Base-by-base conservation (phyloP, 2,797 vertebrate genomes). In the Eurystomus glaucurus region DNA sequence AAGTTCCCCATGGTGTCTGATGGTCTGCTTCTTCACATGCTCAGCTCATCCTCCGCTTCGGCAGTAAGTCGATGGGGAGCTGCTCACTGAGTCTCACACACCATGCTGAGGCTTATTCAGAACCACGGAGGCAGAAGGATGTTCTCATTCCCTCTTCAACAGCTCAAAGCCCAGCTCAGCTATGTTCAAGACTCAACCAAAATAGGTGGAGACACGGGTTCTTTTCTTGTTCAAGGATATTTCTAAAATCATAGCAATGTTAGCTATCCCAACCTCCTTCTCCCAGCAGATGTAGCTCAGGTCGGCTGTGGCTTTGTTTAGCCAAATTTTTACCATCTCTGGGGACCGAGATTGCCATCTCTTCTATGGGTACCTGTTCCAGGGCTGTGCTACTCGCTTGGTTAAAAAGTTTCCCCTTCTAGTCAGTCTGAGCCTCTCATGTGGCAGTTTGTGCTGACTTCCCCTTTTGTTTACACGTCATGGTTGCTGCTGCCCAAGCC, bases 51-150 rank as follows among this genome's bases (percentile, higher is more conserved):
- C 62, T 65, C 35, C 4, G 0, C n/a, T 39, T 33, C 39, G 46
- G 39, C 75, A 39, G 5, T 11, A 37, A 14, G 60, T 16, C 1
- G 0, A 14, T 1, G 45, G 29, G 28, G 22, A 77, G 43, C 55
- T 90, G 55, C 35, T 43, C 16, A 48, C 54, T 14, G 4, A 8
- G 29, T 48, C 46, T 58, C 1, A 0, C 58, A 17, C 13, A 26
- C 22, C 21, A 6, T 9, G 25, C 39, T 23, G 33, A 46, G 16
- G n/a, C 14, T 69, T 26, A 41, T 14, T 50, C 41, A 48, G 54
- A 82, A 14, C 7, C 14, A 62, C 70, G 46, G 29, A 83, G 17
- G 11, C 6, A 51, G 60, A 85, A 39, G 25, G 1, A 5, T 35
- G 35, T 39, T 55, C 26, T 23, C 29, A n/a, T 28, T 85, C 43